Evolutionary conservation across 2,113 vertebrate genomes (phyloP).

Genomic region (Chunga burmeisteri): DNA sequence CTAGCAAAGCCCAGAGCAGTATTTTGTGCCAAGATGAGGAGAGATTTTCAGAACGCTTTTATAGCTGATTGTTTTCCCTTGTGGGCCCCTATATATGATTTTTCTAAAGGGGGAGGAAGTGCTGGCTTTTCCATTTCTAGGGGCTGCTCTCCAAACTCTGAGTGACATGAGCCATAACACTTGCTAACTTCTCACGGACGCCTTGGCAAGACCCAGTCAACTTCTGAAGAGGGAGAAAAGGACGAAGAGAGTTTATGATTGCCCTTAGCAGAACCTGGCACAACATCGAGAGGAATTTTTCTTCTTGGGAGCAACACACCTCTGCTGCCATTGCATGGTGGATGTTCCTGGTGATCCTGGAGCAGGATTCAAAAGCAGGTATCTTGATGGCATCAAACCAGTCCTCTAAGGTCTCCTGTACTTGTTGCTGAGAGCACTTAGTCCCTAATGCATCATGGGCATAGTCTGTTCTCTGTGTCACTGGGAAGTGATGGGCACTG

Average conservation of each 20-base stretch:
- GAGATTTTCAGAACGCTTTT: neutral
- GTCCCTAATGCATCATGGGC: neutral
- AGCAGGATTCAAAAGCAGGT: neutral
- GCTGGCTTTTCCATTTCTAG: conserved; percentile 1
- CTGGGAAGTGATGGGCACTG: neutral
- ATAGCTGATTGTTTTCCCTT: neutral
- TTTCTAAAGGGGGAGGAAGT: neutral
- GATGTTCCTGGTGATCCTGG: neutral
- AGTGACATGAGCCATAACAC: neutral
- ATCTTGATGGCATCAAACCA: neutral
- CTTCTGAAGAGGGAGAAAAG: neutral
- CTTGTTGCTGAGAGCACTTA: neutral
- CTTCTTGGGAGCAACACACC: neutral
- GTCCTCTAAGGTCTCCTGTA: neutral
- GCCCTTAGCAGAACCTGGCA: neutral
- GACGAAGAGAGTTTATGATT: neutral
- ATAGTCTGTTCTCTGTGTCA: neutral
- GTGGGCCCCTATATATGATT: neutral
- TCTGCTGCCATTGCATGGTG: neutral
- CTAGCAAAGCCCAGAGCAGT: neutral
- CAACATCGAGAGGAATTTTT: neutral
- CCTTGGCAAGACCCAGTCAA: neutral
- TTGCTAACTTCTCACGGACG: neutral
- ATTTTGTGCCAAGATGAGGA: conserved; percentile 16
- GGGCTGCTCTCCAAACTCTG: neutral